Percentiles rank a stretch among this genome's conserved stretches.
phyloP scores from a whole-genome alignment of 2,113 vertebrate species.

The Formicarius rufipectus region DNA sequence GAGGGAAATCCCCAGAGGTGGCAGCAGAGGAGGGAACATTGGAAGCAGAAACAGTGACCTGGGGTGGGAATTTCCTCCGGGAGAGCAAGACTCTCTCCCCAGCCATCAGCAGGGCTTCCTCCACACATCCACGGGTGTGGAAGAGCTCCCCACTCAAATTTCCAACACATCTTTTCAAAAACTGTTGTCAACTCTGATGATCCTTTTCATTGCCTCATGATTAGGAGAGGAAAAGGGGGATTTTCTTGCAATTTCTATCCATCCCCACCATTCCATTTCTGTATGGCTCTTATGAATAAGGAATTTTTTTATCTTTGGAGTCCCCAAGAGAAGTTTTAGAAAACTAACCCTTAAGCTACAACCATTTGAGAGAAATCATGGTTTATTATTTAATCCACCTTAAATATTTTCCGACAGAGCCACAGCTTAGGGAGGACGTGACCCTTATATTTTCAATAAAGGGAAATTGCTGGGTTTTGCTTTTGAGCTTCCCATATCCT shows the following conservation, averaged over 20 bases:
- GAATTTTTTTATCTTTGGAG: not conserved
- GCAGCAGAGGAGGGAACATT: not conserved
- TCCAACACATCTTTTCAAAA: not conserved
- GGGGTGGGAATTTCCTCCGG: not conserved
- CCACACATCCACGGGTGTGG: not conserved
- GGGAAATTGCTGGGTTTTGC: not conserved
- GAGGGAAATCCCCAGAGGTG: not conserved
- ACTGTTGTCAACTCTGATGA: accelerated
- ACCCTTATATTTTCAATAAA: not conserved
- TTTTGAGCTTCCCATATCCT: not conserved
- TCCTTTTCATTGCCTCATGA: not conserved
- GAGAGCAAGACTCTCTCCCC: not conserved
- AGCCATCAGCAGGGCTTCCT: not conserved
- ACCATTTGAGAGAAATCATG: not conserved
- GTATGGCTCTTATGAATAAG: not conserved
- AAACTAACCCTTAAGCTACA: not conserved
- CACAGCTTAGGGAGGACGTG: not conserved
- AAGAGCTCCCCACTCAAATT: not conserved
- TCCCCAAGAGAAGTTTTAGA: not conserved
- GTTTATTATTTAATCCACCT: not conserved
- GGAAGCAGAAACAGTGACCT: not conserved
- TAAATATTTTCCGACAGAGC: not conserved
- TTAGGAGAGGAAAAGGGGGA: not conserved
- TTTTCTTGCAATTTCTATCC: not conserved
- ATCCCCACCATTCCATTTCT: not conserved